A percentile compares a stretch with the other conserved stretches of the same genome.
Evolutionary conservation across 2,113 vertebrate genomes (phyloP).

Genomic region (Climacteris rufus): DNA sequence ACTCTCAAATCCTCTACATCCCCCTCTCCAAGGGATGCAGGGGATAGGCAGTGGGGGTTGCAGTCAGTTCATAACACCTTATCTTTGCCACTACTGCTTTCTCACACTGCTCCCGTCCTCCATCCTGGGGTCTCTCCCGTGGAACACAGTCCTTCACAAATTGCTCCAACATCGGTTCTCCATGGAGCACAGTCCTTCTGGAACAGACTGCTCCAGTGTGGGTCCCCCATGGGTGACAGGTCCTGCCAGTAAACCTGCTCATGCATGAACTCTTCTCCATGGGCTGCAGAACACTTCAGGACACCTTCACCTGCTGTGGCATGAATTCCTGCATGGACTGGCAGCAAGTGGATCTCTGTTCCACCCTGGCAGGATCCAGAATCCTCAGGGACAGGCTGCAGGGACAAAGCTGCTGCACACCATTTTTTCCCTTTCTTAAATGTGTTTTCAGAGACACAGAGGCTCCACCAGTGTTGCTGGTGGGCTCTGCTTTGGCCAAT

Average conservation of each 20-base stretch:
- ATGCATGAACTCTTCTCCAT: background rate
- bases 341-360: background rate
- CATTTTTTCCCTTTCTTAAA: background rate
- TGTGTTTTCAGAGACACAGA: background rate
- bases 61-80: background rate
- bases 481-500: background rate
- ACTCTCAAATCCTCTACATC: background rate
- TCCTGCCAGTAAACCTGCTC: background rate
- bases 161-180: background rate
- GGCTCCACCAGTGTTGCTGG: no score
- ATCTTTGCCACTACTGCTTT: background rate
- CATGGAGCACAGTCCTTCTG: background rate
- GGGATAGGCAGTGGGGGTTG: background rate
- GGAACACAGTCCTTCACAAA: background rate
- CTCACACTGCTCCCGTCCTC: background rate
- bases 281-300: background rate
- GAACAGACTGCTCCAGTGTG: background rate
- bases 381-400: fast-evolving
- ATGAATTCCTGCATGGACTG: background rate
- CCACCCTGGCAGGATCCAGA: no score
- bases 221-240: background rate
- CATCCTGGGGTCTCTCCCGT: background rate
- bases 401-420: background rate
- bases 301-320: fast-evolving
- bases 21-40: fast-evolving